Evolutionary conservation across 2,888 invertebrate species (phyloP).

Genomic region (Cylindroiulus punctatus): DNA sequence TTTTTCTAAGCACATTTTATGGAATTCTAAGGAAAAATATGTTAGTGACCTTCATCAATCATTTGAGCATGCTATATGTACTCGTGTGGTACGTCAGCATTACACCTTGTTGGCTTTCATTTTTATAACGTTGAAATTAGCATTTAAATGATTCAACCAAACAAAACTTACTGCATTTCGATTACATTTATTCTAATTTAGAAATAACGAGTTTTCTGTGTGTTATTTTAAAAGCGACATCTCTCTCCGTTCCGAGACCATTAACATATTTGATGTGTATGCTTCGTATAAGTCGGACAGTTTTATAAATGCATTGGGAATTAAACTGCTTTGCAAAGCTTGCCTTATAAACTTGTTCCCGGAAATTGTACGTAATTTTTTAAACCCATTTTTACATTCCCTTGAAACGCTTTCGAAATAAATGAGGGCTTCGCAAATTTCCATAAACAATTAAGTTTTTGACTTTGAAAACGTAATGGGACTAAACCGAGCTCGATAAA

Average conservation of each 20-base stretch:
- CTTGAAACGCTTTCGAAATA: not conserved
- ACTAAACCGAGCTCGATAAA: not conserved
- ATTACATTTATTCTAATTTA: not conserved
- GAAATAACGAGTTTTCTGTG: not conserved
- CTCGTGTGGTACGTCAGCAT: too few relatives aligned
- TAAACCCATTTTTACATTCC: not conserved
- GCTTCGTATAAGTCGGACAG: not conserved
- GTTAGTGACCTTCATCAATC: too few relatives aligned
- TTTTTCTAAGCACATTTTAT: too few relatives aligned
- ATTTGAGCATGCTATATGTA: too few relatives aligned
- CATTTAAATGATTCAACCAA: not conserved
- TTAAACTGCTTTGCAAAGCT: not conserved
- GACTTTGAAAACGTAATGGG: not conserved
- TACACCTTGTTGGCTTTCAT: too few relatives aligned
- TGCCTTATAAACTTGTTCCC: not conserved
- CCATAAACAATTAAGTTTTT: conserved; percentile 4
- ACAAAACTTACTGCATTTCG: not conserved
- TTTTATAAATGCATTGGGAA: not conserved
- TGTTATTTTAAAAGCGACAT: not conserved
- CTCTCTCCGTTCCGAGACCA: not conserved
- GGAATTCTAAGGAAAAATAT: too few relatives aligned
- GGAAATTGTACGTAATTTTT: not conserved
- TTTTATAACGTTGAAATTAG: not conserved
- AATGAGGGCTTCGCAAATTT: not conserved
- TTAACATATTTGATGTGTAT: not conserved